Evolutionary conservation across 2,797 vertebrate genomes (phyloP).

Genomic region (Eulemur mongoz): DNA sequence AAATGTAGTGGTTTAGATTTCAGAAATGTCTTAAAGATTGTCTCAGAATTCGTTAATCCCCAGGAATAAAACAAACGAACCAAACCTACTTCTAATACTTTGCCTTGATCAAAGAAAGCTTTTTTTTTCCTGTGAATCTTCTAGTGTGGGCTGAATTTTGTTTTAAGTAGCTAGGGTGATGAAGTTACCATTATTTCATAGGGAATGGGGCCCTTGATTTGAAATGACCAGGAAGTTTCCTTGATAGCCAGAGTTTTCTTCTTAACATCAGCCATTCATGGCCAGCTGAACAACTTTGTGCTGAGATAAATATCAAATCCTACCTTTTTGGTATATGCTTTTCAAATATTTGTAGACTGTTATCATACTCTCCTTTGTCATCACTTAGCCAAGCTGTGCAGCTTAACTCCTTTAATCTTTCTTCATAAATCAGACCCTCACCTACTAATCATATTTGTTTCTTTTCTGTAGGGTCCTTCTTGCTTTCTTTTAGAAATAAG

Average conservation of each 20-base stretch:
- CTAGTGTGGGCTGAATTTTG: neutral
- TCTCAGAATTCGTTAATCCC: neutral
- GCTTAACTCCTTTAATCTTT: slow-evolving; percentile 80
- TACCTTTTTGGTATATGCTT: slow-evolving; percentile 68
- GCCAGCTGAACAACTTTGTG: slow-evolving; percentile 57
- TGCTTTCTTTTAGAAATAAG: slow-evolving; percentile 61
- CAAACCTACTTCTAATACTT: neutral
- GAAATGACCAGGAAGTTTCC: slow-evolving; percentile 47
- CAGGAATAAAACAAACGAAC: neutral
- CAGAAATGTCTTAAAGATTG: neutral
- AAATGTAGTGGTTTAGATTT: slow-evolving; percentile 21
- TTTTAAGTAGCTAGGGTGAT: neutral
- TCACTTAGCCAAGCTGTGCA: slow-evolving; percentile 73
- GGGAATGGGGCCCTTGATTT: slow-evolving; percentile 32
- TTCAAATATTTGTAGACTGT: slow-evolving; percentile 84
- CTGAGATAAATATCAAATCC: slow-evolving; percentile 69
- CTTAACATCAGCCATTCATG: slow-evolving; percentile 36
- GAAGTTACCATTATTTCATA: slow-evolving; percentile 32
- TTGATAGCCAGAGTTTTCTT: slow-evolving; percentile 39
- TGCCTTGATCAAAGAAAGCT: neutral
- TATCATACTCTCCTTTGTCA: slow-evolving; percentile 74
- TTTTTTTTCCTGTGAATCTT: neutral
- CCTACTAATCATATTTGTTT: slow-evolving; percentile 80
- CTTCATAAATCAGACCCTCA: slow-evolving; percentile 76
- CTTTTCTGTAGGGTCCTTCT: slow-evolving; percentile 70